These are phyloP conservation scores for Epinotia brunnichana DNA, from an alignment of 2,888 invertebrate genomes.

Conservation along the genomic window DNA sequence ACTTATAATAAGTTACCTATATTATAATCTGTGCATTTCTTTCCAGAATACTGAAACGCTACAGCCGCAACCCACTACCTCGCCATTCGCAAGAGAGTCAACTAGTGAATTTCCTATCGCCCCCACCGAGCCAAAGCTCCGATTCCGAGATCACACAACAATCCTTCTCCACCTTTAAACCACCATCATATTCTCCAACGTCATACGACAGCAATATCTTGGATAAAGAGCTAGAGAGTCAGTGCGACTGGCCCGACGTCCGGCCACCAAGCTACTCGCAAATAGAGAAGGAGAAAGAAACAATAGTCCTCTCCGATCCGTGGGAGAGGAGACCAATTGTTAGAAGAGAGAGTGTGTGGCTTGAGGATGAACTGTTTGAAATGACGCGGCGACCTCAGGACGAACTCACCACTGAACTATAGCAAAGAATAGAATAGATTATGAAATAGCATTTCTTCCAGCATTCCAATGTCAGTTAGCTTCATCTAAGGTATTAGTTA, in stretches of 20 bases:
- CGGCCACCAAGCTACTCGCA: slow-evolving; percentile 81
- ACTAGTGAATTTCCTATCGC: slow-evolving; percentile 89
- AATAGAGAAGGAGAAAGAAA: slow-evolving; percentile 71
- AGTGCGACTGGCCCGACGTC: slow-evolving; percentile 83
- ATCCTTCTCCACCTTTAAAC: slow-evolving; percentile 81
- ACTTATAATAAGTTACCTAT: too few relatives aligned
- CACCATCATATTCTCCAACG: slow-evolving; percentile 80
- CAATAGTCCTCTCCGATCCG: slow-evolving; percentile 75
- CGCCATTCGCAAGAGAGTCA: slow-evolving; percentile 87
- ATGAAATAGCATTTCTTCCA: slow-evolving; percentile 6
- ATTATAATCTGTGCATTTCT: slow-evolving; percentile 7
- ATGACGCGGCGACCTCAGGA: slow-evolving; percentile 94
- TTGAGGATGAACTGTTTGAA: slow-evolving; percentile 92
- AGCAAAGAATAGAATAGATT: slow-evolving; percentile 50
- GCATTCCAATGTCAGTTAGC: slow-evolving; percentile 20
- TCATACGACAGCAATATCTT: slow-evolving; percentile 75
- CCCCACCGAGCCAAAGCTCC: slow-evolving; percentile 78
- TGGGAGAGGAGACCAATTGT: slow-evolving; percentile 81
- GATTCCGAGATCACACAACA: slow-evolving; percentile 74
- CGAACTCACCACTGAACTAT: slow-evolving; percentile 94
- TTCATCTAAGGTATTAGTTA: neutral
- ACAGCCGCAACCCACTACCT: slow-evolving; percentile 82
- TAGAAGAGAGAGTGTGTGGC: slow-evolving; percentile 85
- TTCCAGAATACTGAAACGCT: slow-evolving; percentile 85
- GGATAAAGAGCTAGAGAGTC: slow-evolving; percentile 74